These are phyloP conservation scores for Timandra comae DNA, from an alignment of 2,888 invertebrate genomes.

Conservation along the genomic window DNA sequence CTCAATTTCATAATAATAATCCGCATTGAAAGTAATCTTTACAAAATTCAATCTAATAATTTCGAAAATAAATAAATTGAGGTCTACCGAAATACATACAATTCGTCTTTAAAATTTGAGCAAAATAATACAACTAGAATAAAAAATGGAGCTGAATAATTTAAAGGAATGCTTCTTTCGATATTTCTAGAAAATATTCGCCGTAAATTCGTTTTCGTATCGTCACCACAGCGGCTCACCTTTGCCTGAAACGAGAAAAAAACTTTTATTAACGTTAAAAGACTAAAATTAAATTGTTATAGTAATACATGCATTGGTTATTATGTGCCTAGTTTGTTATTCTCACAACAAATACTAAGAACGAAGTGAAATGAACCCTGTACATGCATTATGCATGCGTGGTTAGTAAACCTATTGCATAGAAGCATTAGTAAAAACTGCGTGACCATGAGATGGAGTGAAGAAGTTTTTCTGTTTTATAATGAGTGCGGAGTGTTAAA, in stretches of 20 bases:
- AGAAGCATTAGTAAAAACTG: constrained; percentile 50
- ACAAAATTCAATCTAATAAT: too few relatives aligned
- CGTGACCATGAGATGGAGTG: constrained; percentile 31
- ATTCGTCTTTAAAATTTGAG: constrained; percentile 11
- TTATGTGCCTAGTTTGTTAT: constrained; percentile 46
- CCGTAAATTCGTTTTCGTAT: constrained; percentile 21
- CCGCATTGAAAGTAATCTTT: too few relatives aligned
- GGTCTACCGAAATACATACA: too few relatives aligned
- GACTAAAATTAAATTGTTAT: constrained; percentile 1
- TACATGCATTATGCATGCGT: constrained; percentile 49
- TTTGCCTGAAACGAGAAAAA: constrained; percentile 41
- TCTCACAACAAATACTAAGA: constrained; percentile 76
- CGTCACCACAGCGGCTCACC: constrained; percentile 51
- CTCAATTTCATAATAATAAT: too few relatives aligned
- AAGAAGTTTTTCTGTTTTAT: constrained; percentile 39
- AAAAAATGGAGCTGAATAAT: constrained; percentile 3
- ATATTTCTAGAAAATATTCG: constrained; percentile 20
- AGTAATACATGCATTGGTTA: constrained; percentile 29
- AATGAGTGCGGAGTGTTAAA: constrained; percentile 64
- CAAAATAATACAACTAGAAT: constrained; percentile 6
- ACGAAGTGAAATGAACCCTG: constrained; percentile 21
- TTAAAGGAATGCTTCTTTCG: constrained; percentile 40
- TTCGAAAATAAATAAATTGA: too few relatives aligned
- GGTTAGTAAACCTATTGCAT: constrained; percentile 41
- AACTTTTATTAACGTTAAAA: too few relatives aligned